A percentile compares a stretch with the other conserved stretches of the same genome.
phyloP scores from a whole-genome alignment of 1,140 invertebrate genomes.

The Solen grandis region DNA sequence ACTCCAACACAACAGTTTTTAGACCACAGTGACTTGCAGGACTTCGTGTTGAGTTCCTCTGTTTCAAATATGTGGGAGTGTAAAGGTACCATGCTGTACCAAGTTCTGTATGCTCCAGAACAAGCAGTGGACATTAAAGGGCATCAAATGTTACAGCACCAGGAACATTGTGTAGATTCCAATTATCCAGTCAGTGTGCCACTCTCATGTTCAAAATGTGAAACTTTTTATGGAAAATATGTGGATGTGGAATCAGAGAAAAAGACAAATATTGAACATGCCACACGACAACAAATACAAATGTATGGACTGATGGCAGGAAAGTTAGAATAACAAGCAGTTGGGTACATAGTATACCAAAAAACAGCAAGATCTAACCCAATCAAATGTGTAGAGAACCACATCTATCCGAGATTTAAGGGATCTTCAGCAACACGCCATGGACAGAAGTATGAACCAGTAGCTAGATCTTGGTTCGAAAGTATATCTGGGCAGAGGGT shows the following conservation, averaged over 20 bases:
- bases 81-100: conserved; percentile 10
- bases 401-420: not conserved
- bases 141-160: no score
- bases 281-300: not conserved
- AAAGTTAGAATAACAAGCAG: not conserved
- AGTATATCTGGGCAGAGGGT: not conserved
- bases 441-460: not conserved
- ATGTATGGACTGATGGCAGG: not conserved
- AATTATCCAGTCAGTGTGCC: not conserved
- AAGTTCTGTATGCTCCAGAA: conserved; percentile 14
- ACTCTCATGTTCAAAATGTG: not conserved
- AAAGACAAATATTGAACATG: not conserved
- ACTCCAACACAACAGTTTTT: not conserved
- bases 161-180: conserved; percentile 5
- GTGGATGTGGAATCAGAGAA: not conserved
- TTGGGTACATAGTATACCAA: not conserved
- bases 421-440: not conserved
- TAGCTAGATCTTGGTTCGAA: not conserved
- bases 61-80: not conserved
- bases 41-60: not conserved
- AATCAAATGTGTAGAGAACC: not conserved
- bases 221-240: not conserved
- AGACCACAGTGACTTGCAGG: not conserved
- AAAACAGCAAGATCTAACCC: not conserved
- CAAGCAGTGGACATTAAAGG: not conserved